Evolutionary conservation across 2,888 invertebrate species (phyloP).

Genomic region (Dasysyrphus albostriatus): DNA sequence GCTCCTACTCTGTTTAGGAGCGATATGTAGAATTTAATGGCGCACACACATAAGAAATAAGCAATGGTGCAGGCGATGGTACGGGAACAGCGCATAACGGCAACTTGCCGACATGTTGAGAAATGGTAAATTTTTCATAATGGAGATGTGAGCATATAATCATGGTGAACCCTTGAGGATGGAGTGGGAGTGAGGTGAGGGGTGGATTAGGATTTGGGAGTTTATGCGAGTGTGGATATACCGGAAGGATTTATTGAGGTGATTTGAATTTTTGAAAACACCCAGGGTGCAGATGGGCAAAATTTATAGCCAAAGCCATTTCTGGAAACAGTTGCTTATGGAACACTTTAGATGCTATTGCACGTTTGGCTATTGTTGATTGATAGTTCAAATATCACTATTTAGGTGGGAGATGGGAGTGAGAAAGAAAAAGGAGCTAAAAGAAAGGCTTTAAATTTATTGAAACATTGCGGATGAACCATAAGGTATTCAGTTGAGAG

Average conservation of each 20-base stretch:
- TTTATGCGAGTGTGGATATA: constrained; percentile 4
- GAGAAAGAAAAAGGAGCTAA: background rate
- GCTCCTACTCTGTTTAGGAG: constrained; percentile 15
- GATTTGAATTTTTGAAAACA: constrained; percentile 66
- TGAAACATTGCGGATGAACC: background rate
- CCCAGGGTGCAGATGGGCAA: constrained; percentile 34
- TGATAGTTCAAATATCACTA: constrained; percentile 41
- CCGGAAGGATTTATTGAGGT: constrained; percentile 65
- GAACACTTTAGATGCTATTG: constrained; percentile 60
- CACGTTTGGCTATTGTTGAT: constrained; percentile 71
- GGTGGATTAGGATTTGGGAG: too few species aligned
- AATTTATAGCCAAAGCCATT: constrained; percentile 49
- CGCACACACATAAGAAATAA: background rate
- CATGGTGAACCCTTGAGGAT: constrained; percentile 36
- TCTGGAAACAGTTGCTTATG: constrained; percentile 34
- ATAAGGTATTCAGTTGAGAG: background rate
- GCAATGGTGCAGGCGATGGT: background rate
- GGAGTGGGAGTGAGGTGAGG: background rate
- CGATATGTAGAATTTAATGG: constrained; percentile 19
- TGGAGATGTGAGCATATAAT: constrained; percentile 65
- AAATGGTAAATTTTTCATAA: constrained; percentile 66
- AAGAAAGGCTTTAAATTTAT: background rate
- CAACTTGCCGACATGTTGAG: constrained; percentile 60
- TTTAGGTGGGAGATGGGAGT: background rate
- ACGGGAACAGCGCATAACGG: constrained; percentile 9